Evolutionary conservation across 2,888 invertebrate genomes (phyloP).

Genomic region (Phortica magna): DNA sequence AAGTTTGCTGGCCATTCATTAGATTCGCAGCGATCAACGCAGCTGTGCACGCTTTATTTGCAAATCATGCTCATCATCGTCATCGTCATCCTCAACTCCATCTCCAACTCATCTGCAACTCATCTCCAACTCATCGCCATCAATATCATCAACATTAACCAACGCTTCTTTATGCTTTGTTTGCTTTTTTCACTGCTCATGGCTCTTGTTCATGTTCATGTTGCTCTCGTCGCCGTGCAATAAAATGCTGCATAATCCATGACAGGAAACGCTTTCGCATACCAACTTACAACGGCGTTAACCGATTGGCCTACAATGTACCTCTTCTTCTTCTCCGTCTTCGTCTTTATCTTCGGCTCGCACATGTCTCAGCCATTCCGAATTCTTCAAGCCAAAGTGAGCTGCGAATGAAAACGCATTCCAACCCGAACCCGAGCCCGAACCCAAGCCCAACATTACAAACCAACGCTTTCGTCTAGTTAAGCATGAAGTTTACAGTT

Average conservation of each 20-base stretch:
- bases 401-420: no score
- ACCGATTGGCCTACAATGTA: slow-evolving; percentile 68
- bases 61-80: slow-evolving; percentile 2
- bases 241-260: slow-evolving; percentile 43
- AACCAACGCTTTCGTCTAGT: no score
- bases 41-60: neutral
- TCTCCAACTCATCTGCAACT: neutral
- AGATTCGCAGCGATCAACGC: neutral
- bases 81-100: neutral
- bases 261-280: slow-evolving; percentile 62
- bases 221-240: slow-evolving; percentile 35
- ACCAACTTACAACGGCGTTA: slow-evolving; percentile 53
- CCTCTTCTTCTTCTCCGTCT: neutral
- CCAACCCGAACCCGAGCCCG: no score
- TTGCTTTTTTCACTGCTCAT: neutral
- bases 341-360: neutral
- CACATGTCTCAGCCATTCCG: no score
- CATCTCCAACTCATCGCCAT: neutral
- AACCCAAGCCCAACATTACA: no score
- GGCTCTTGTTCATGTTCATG: slow-evolving; percentile 29
- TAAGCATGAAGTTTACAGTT: no score
- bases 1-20: neutral
- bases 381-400: no score
- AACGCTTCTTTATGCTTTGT: neutral
- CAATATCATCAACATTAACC: neutral